phyloP scores from a whole-genome alignment of 1,140 invertebrate species.

The Scaptomyza montana region DNA sequence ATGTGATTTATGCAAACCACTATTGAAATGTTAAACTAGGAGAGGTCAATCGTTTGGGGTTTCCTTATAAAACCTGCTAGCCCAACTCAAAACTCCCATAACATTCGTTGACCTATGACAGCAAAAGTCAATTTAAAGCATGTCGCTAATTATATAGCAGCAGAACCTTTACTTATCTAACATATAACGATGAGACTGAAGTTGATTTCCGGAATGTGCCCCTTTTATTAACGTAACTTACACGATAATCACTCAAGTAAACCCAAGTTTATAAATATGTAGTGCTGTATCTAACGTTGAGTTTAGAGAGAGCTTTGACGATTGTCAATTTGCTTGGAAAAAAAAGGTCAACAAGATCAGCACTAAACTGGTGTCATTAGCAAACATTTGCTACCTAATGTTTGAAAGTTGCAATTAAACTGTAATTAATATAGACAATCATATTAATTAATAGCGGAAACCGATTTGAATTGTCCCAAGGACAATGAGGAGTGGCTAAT shows the following conservation, averaged over 20 bases:
- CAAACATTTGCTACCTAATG: background rate
- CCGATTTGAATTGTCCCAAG: constrained; percentile 87
- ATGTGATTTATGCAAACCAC: too few relatives aligned
- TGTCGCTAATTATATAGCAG: constrained; percentile 31
- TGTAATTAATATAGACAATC: constrained; percentile 3
- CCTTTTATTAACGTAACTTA: constrained; percentile 16
- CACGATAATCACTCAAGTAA: constrained; percentile 10
- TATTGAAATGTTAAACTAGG: too few relatives aligned
- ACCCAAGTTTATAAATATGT: background rate
- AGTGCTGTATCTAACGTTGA: too few relatives aligned
- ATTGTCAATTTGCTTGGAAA: background rate
- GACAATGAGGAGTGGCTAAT: constrained; percentile 90
- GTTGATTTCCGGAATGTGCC: constrained; percentile 33
- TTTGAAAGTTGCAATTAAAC: background rate
- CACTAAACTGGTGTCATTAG: background rate
- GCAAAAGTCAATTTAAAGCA: constrained; percentile 16
- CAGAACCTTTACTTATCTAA: constrained; percentile 13
- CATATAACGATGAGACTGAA: constrained; percentile 15
- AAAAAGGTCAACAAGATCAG: constrained; percentile 17
- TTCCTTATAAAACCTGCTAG: too few relatives aligned
- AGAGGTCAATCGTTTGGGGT: too few relatives aligned
- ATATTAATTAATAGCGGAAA: constrained; percentile 87
- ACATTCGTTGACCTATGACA: background rate
- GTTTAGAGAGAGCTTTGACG: background rate
- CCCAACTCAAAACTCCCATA: background rate